Base-by-base conservation (phyloP, 2,797 vertebrate genomes). In the Scomberomorus guttatus region DNA sequence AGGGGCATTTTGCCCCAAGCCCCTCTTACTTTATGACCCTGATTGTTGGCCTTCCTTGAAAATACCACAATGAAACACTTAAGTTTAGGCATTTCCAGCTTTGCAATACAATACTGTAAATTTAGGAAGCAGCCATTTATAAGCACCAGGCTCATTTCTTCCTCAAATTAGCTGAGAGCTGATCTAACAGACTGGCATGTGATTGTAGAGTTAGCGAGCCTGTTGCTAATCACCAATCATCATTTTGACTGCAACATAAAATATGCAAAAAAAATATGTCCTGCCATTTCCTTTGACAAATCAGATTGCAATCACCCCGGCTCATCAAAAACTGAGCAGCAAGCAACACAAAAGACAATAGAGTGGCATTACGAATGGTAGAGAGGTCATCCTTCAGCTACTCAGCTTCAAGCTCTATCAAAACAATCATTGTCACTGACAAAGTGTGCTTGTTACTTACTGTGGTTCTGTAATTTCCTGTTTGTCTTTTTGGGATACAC, bases 141-240 rank as follows among this genome's bases (percentile, higher is more conserved):
- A 27, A 76, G 42, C 61, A 37, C n/a, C 18, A n/a, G 54, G 27
- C 42, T 24, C 44, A 58, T 60, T 65, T 27, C 46, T 67, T 64
- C 58, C 42, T 65, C 20, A 69, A 71, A 64, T 48, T 9, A 56
- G n/a, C 56, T 42, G 34, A 25, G 48, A 62, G 72, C 55, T 27
- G 29, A 50, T 50, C 46, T 50, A 54, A n/a, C 37, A 56, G 72
- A 39, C 51, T 51, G 62, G 9, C 44, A 24, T 55, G 56, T 42
- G 54, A 66, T 50, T 39, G 70, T 17, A 37, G 70, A 87, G 78
- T 75, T 75, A 75, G 66, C 72, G 73, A 84, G 52, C 59, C 77
- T 64, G 73, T 54, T 55, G 57, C 64, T 79, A 75, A 82, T 89
- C 67, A 61, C 66, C 81, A 72, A 84, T 88, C 62, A 79, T 82